A percentile compares a stretch with the other conserved stretches of the same genome.
These are phyloP conservation scores for Amblyraja radiata DNA, from an alignment of 2,797 vertebrate species.

Conservation along the genomic window DNA sequence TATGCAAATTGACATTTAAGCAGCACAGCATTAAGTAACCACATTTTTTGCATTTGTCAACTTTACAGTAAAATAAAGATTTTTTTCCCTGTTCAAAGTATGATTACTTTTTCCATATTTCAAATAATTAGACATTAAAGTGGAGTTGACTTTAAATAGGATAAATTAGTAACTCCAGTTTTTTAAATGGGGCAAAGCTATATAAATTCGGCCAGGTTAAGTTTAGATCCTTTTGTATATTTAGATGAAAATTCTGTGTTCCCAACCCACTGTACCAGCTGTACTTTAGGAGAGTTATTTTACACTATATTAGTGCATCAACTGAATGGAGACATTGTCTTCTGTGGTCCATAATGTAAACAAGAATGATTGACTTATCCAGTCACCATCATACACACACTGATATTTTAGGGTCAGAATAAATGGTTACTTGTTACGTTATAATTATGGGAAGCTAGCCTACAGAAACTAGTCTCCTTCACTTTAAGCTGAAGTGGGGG, in stretches of 20 bases:
- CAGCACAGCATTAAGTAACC: not conserved
- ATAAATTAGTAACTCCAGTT: not conserved
- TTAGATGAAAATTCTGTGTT: not conserved
- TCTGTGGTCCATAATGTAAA: not conserved
- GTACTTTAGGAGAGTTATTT: not conserved
- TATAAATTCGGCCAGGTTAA: not conserved
- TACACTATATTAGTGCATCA: not conserved
- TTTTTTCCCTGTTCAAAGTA: not conserved
- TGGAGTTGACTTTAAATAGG: not conserved
- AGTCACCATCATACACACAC: not conserved
- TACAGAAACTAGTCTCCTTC: not conserved
- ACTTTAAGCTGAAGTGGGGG: not conserved
- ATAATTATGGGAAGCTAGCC: not conserved
- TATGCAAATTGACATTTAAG: not conserved
- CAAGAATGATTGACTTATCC: not conserved
- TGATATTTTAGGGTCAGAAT: not conserved
- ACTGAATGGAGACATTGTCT: not conserved
- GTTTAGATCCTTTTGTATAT: not conserved
- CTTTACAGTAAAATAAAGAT: not conserved
- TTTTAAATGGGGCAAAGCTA: not conserved
- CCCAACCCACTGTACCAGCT: not conserved
- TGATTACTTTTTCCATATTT: not conserved
- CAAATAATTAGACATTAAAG: not conserved
- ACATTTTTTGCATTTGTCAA: not conserved
- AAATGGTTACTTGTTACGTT: not conserved